Base-by-base conservation (phyloP, 2,888 invertebrate species). In the Cryptophagus acutangulus region DNA sequence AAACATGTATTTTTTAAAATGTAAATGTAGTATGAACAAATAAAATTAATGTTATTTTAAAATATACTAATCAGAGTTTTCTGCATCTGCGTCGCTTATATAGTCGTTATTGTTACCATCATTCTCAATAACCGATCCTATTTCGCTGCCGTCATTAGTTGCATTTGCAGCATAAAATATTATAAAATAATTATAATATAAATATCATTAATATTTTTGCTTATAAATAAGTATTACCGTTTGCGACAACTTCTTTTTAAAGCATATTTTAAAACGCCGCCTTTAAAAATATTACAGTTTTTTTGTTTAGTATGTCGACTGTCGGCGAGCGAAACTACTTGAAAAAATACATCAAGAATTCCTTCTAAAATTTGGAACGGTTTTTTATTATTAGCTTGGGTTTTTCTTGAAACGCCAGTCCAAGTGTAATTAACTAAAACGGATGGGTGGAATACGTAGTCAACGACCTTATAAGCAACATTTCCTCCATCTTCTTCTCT, bases 201-300 rank as follows among this genome's bases (percentile, higher is more conserved):
- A n/a, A n/a, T n/a, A n/a, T n/a, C n/a, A n/a, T n/a, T n/a, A n/a
- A n/a, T n/a, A n/a, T n/a, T n/a, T n/a, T n/a, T n/a, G n/a, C n/a
- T n/a, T n/a, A n/a, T n/a, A n/a, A n/a, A n/a, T n/a, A n/a, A n/a
- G n/a, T 16, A 54, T 41, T 48, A 48, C 44, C 46, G 24, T 42
- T 54, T 52, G 18, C 53, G 43, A 18, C 37, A 15, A 42, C 41
- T 42, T 37, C 54, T 46, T 38, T 52, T 53, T 31, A 14, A 49
- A 4, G 51, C 49, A 39, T 53, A 36, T 43, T 53, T 53, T 10
- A 53, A 35, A 24, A 51, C 37, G 10, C 51, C 39, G 4, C 52
- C 52, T 41, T 49, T 54, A 38, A 54, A 52, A 25, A 52, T 41
- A 14, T 33, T 45, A 20, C 26, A 25, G 35, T 50, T 48, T 39